Evolutionary conservation across 2,113 vertebrate species (phyloP).

Genomic region (Scalopus aquaticus): DNA sequence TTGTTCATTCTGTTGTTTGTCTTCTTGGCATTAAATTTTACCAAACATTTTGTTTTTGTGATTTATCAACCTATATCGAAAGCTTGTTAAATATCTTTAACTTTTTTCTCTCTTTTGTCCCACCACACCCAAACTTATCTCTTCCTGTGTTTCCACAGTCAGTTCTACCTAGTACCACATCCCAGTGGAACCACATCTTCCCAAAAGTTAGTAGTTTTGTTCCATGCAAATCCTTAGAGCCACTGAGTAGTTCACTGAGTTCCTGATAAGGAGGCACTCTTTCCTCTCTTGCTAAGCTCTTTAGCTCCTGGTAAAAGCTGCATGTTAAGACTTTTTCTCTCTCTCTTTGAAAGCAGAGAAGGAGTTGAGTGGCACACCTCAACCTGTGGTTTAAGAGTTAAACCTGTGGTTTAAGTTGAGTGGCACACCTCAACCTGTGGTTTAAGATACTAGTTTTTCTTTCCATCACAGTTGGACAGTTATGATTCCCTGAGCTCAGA

Average conservation of each 20-base stretch:
- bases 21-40: not conserved
- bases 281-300: not conserved
- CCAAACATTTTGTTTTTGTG: not conserved
- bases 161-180: fast-evolving
- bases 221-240: not conserved
- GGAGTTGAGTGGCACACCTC: too few relatives aligned
- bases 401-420: not conserved
- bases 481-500: not conserved
- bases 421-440: fast-evolving
- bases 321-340: fast-evolving
- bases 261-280: not conserved
- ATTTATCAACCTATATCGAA: not conserved
- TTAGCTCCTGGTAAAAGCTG: not conserved
- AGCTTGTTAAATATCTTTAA: too few relatives aligned
- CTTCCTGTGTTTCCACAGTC: not conserved
- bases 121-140: fast-evolving
- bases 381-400: not conserved
- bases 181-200: too few relatives aligned
- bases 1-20: not conserved
- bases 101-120: not conserved
- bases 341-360: not conserved
- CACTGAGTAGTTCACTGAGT: not conserved
- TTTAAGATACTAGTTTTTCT: not conserved
- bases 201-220: too few relatives aligned
- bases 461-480: fast-evolving